Evolutionary conservation across 2,888 invertebrate species (phyloP), one percentile per base, ranked within the genome.

Genomic region (Nomada ferruginata): DNA sequence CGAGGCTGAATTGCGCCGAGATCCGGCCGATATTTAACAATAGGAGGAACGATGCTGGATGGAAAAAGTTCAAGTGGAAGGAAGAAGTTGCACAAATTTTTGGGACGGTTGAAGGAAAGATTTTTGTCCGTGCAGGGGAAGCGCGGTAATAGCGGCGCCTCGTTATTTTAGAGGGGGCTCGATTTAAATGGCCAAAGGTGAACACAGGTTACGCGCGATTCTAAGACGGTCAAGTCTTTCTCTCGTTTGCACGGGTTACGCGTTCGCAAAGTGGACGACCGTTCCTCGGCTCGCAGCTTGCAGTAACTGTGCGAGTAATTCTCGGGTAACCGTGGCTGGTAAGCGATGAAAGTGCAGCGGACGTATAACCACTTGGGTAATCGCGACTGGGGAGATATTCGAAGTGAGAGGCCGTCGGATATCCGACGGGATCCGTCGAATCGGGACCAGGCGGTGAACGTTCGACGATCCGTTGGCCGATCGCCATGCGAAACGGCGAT

Each of bases 281-380:
- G 36, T 7, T 7, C 7, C 36, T 7, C 36, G 36, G 7, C 36
- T 36, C 36, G 26, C 73, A 29, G 47, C 55, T 59, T 20, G 53
- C 72, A 64, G 79, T 84, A 82, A 85, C 82, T 64, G 42, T 7
- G 61, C 65, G 50, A 82, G 86, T 87, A 83, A 86, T 84, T 79
- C 75, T 73, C 82, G 80, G 26, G 86, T 86, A 86, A 86, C 82
- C 81, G 70, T 52, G 36, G 1, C 76, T 18, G 80, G 69, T 71
- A 66, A 71, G 75, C 87, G 89, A 90, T 85, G 89, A 90, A 90
- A 90, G 90, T 89, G 84, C 86, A 74, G 79, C 84, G 84, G 84
- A 87, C 85, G 57, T 86, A 87, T 86, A 84, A 87, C 83, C 88
- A 87, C 89, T 89, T 90, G 84, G 86, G 84, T 90, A 90, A 90